Percentiles rank a stretch among this genome's conserved stretches.
Evolutionary conservation across 2,797 vertebrate species (phyloP).

Genomic region (Semotilus atromaculatus): DNA sequence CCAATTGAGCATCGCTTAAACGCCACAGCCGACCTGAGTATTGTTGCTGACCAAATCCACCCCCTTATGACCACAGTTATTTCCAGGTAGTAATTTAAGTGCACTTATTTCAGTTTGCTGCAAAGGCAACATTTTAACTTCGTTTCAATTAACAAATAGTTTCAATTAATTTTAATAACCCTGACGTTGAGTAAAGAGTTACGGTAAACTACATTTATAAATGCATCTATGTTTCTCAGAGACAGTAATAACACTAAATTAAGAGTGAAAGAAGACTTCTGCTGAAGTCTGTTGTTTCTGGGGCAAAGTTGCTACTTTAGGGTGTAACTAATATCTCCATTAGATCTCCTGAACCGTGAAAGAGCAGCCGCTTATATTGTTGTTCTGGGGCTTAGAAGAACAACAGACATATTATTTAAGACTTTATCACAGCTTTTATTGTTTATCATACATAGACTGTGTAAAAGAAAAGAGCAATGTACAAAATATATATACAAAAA

Average conservation of each 20-base stretch:
- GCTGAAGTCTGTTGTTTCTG: not conserved
- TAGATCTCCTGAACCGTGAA: not conserved
- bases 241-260: not conserved
- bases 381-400: not conserved
- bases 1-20: not conserved
- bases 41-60: not conserved
- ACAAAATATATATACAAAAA: conserved; percentile 79
- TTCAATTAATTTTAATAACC: not conserved
- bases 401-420: not conserved
- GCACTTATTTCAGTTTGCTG: not conserved
- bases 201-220: not conserved
- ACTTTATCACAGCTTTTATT: conserved; percentile 51
- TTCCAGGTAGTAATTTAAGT: not conserved
- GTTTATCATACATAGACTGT: conserved; percentile 45
- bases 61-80: not conserved
- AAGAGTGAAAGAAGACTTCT: not conserved
- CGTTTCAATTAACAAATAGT: not conserved
- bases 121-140: not conserved
- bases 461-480: conserved; percentile 63
- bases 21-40: not conserved
- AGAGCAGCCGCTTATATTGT: not conserved
- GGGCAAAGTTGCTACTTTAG: not conserved
- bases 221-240: not conserved
- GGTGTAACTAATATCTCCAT: not conserved
- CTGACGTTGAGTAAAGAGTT: not conserved